Evolutionary conservation across 2,113 vertebrate species (phyloP).

Genomic region (Mungos mungo): DNA sequence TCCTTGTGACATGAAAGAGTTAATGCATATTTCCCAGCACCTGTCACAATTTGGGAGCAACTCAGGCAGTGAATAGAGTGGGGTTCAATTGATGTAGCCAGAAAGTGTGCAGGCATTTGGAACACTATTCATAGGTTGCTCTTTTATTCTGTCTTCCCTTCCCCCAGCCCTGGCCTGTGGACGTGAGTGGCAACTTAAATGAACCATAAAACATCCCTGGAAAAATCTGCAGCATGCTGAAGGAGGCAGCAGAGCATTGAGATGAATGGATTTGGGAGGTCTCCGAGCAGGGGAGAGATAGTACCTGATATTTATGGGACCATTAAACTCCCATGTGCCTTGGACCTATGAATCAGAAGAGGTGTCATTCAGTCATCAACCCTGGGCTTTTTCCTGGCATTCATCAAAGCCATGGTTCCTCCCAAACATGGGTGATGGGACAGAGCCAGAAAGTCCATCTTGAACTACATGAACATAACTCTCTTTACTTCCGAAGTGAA

Average conservation of each 20-base stretch:
- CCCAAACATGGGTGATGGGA: constrained; percentile 13
- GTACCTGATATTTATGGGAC: constrained; percentile 73
- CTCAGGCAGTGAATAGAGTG: neutral
- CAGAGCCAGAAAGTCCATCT: constrained; percentile 36
- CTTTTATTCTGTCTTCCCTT: neutral
- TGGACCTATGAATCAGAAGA: constrained; percentile 56
- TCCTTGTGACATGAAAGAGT: neutral
- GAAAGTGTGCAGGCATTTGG: neutral
- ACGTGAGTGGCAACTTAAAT: constrained; percentile 22
- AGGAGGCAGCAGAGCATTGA: constrained; percentile 58
- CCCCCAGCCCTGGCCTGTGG: neutral
- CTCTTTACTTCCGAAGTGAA: neutral
- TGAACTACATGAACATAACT: neutral
- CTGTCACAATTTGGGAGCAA: neutral
- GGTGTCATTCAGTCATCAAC: constrained; percentile 55
- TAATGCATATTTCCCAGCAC: neutral
- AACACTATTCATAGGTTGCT: neutral
- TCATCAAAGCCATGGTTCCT: constrained; percentile 62
- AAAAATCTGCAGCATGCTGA: constrained; percentile 39
- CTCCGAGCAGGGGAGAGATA: constrained; percentile 62
- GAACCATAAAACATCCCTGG: neutral
- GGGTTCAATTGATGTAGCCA: neutral
- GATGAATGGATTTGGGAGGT: constrained; percentile 64
- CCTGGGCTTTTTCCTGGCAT: neutral
- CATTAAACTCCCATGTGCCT: constrained; percentile 65